phyloP scores from a whole-genome alignment of 2,797 vertebrate genomes.

The Chrosomus eos region DNA sequence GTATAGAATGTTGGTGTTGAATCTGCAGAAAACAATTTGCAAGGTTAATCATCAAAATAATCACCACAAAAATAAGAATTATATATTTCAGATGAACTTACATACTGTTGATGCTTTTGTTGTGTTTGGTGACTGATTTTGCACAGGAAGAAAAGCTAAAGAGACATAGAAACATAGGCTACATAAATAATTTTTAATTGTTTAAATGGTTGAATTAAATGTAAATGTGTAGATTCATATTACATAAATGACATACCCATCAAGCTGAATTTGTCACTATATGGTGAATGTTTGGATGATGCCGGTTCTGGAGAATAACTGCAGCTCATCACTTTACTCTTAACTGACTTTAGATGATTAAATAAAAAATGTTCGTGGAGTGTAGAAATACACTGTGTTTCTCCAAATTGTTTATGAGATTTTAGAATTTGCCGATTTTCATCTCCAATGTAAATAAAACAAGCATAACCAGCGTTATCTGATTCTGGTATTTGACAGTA shows the following conservation, averaged over 20 bases:
- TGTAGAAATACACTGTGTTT: background rate
- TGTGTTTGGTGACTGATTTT: background rate
- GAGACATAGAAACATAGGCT: background rate
- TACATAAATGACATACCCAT: background rate
- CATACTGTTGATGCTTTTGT: background rate
- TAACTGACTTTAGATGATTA: background rate
- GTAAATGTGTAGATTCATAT: background rate
- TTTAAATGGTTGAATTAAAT: background rate
- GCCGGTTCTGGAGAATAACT: background rate
- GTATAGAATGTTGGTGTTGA: background rate
- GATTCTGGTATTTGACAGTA: constrained; percentile 12
- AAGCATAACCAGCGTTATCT: background rate
- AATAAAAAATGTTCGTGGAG: accelerated
- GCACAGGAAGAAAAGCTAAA: background rate
- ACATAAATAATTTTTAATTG: too few relatives aligned
- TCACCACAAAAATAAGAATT: background rate
- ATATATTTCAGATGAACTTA: background rate
- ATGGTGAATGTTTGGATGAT: background rate
- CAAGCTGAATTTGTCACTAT: background rate
- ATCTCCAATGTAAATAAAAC: background rate
- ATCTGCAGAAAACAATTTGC: background rate
- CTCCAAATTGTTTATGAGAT: background rate
- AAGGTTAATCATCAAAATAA: background rate
- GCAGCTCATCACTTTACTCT: constrained; percentile 21
- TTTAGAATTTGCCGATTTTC: background rate